phyloP scores from a whole-genome alignment of 2,888 invertebrate genomes.

The Parnassius apollo region DNA sequence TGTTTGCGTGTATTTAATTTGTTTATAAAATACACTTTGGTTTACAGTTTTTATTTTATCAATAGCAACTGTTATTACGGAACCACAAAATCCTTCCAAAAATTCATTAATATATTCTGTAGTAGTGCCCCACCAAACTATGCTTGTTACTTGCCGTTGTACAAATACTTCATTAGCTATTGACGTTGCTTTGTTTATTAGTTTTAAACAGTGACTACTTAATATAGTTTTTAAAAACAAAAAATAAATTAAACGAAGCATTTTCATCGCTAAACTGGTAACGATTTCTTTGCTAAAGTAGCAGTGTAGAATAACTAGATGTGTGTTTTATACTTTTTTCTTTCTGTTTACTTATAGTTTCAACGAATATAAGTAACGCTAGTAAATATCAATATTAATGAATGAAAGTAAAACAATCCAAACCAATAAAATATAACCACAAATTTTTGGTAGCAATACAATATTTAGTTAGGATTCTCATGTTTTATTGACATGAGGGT shows the following conservation, averaged over 20 bases:
- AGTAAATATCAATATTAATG: neutral
- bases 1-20: conserved; percentile 42
- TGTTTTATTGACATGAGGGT: no score
- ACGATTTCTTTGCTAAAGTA: neutral
- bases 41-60: neutral
- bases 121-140: conserved; percentile 42
- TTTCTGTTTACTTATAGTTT: neutral
- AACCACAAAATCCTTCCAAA: conserved; percentile 39
- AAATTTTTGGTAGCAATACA: no score
- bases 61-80: conserved; percentile 33
- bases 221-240: conserved; percentile 2
- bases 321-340: neutral
- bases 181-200: conserved; percentile 39
- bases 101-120: conserved; percentile 37
- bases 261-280: neutral
- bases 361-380: neutral
- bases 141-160: conserved; percentile 37
- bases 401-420: no score
- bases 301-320: neutral
- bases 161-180: conserved; percentile 44
- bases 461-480: no score
- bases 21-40: conserved; percentile 25
- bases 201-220: neutral
- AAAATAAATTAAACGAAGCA: neutral
- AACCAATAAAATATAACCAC: no score